phyloP scores from a whole-genome alignment of 2,888 invertebrate genomes.

The Stegophylla sp. region DNA sequence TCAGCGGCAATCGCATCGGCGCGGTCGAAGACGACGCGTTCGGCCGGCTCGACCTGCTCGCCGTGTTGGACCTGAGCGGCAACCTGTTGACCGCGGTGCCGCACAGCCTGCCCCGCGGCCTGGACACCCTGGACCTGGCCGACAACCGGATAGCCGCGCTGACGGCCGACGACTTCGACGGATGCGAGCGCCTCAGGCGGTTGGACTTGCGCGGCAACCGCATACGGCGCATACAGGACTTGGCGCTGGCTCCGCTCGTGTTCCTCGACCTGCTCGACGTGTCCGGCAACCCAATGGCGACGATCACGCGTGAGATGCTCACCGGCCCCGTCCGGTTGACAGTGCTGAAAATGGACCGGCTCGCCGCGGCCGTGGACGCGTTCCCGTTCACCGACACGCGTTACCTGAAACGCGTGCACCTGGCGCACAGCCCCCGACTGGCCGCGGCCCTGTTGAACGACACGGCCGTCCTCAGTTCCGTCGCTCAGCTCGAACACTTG shows the following conservation, averaged over 20 bases:
- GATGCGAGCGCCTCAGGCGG: constrained; percentile 1
- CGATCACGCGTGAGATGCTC: constrained; percentile 46
- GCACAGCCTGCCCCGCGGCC: constrained; percentile 21
- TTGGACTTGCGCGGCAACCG: constrained; percentile 36
- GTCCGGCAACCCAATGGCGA: constrained; percentile 29
- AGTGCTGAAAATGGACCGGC: constrained; percentile 2
- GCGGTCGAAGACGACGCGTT: constrained; percentile 52
- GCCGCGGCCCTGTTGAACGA: constrained; percentile 39
- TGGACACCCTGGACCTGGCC: constrained; percentile 13
- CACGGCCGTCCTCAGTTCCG: constrained; percentile 28
- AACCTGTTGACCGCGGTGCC: constrained; percentile 32
- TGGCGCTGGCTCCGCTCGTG: constrained; percentile 6
- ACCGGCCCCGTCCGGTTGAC: constrained; percentile 31
- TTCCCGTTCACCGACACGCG: constrained; percentile 53
- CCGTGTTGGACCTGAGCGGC: constrained; percentile 31
- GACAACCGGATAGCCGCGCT: constrained; percentile 19
- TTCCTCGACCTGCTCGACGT: constrained; percentile 40
- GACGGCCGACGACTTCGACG: constrained; percentile 14
- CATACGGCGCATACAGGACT: constrained; percentile 8
- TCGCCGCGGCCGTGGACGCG: constrained; percentile 11
- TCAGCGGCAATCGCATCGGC: constrained; percentile 16
- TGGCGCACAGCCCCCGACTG: constrained; percentile 30
- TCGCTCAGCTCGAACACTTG: constrained; percentile 36
- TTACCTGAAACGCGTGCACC: constrained; percentile 27
- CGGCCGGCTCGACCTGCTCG: constrained; percentile 36